Percentiles rank a stretch among this genome's conserved stretches.
Evolutionary conservation across 2,113 vertebrate genomes (phyloP).

Genomic region (Myiagra hebetior): DNA sequence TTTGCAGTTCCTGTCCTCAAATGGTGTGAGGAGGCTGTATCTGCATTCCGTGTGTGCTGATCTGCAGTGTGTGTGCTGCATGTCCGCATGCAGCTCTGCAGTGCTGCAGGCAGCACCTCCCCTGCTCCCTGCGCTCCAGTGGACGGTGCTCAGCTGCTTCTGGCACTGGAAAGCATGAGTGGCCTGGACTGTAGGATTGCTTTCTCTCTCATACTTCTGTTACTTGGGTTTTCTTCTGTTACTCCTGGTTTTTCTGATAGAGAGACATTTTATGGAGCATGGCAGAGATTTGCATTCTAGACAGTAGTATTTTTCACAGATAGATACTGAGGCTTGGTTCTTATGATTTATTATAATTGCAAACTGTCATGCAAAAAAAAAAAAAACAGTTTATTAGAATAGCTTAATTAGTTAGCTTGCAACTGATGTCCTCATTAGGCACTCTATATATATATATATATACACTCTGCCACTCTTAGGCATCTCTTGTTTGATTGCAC

Average conservation of each 20-base stretch:
- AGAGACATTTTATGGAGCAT: not conserved
- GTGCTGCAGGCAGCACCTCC: not conserved
- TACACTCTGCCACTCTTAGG: not conserved
- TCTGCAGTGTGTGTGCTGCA: not conserved
- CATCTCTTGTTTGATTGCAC: not conserved
- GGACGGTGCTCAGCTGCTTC: not conserved
- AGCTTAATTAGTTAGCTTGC: not conserved
- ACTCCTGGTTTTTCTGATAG: not conserved
- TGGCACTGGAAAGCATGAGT: not conserved
- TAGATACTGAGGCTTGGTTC: not conserved
- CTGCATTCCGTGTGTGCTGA: not conserved
- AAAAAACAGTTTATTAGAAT: not conserved
- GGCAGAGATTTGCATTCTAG: not conserved
- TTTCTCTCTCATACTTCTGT: not conserved
- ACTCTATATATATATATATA: not conserved
- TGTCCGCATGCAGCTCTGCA: not conserved
- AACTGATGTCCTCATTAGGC: not conserved
- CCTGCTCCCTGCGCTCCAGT: rapidly evolving
- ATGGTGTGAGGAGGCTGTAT: not conserved
- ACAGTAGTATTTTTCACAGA: not conserved
- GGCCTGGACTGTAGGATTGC: not conserved
- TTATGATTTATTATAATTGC: not conserved
- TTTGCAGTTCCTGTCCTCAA: not conserved
- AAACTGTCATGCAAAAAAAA: not conserved
- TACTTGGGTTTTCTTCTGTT: not conserved